These are phyloP conservation scores for Sycon ciliatum DNA, from an alignment of 37 sponge, comb jelly and placozoan genomes.

Conservation along the genomic window DNA sequence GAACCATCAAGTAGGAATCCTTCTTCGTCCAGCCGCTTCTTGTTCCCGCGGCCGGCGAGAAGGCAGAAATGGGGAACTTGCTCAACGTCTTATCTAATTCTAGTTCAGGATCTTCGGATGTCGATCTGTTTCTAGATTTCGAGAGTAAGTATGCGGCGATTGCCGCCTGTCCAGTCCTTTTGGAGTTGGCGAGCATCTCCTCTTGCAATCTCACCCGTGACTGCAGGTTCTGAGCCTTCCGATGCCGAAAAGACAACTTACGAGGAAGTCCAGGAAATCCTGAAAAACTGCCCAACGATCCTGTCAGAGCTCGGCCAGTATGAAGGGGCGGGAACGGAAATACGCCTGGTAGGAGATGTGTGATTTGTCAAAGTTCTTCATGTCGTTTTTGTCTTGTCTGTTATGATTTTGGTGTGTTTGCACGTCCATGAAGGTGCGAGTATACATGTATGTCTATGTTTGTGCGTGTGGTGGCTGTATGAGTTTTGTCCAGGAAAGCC, in stretches of 20 bases:
- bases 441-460: no score
- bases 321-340: constrained; percentile 77
- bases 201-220: no score
- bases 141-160: constrained; percentile 57
- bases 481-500: background rate
- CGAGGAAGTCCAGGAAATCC: constrained; percentile 39
- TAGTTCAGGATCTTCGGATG: no score
- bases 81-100: constrained; percentile 48
- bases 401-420: no score
- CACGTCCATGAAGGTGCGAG: no score
- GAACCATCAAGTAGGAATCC: no score
- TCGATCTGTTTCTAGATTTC: constrained; percentile 76
- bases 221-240: constrained; percentile 67
- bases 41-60: no score
- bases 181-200: no score
- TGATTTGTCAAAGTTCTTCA: background rate
- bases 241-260: constrained; percentile 55
- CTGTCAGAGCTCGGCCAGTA: constrained; percentile 53
- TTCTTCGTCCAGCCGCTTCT: no score
- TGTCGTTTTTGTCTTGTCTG: background rate
- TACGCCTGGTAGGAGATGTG: constrained; percentile 77
- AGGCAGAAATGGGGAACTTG: constrained; percentile 74
- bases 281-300: constrained; percentile 44
- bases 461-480: no score
- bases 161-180: no score